Evolutionary conservation across 92 coral and sea anemone genomes (phyloP).

Genomic region (Scolanthus callimorphus): DNA sequence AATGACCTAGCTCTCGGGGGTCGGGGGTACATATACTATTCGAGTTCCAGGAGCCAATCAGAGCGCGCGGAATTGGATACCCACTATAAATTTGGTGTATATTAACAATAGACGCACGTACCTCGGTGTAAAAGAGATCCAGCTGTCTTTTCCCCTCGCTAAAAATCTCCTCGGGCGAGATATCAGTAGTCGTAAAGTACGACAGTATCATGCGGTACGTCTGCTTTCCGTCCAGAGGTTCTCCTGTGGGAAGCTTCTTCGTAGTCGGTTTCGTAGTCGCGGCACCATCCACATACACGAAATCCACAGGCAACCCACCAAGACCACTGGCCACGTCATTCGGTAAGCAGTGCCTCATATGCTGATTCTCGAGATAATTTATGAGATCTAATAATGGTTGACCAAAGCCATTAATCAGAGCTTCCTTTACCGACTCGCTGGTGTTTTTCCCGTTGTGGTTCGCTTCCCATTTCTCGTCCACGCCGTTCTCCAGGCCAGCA

Average conservation of each 20-base stretch:
- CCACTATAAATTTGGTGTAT: too few relatives aligned
- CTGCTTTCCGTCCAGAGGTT: constrained; percentile 49
- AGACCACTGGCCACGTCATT: constrained; percentile 84
- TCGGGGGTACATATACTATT: too few relatives aligned
- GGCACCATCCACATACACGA: constrained; percentile 66
- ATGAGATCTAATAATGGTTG: constrained; percentile 75
- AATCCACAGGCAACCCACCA: constrained; percentile 81
- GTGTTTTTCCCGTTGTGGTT: constrained; percentile 38
- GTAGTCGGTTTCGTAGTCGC: constrained; percentile 52
- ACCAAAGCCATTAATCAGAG: constrained; percentile 75
- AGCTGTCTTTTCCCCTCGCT: constrained; percentile 60
- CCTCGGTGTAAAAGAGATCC: constrained; percentile 53
- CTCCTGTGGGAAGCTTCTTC: constrained; percentile 69
- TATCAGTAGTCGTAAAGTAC: constrained; percentile 79
- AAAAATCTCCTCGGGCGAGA: constrained; percentile 64
- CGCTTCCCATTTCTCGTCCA: constrained; percentile 45
- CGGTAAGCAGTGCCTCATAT: constrained; percentile 83
- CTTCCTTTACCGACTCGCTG: constrained; percentile 42
- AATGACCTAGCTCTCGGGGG: too few relatives aligned
- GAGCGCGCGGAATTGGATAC: too few relatives aligned
- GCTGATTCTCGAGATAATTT: constrained; percentile 69
- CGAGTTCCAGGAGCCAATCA: too few relatives aligned
- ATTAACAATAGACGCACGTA: too few relatives aligned
- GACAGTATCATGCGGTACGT: constrained; percentile 78
- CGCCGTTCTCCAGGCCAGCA: constrained; percentile 34